phyloP scores from a whole-genome alignment of 2,113 vertebrate genomes.

The Carassius gibelio region DNA sequence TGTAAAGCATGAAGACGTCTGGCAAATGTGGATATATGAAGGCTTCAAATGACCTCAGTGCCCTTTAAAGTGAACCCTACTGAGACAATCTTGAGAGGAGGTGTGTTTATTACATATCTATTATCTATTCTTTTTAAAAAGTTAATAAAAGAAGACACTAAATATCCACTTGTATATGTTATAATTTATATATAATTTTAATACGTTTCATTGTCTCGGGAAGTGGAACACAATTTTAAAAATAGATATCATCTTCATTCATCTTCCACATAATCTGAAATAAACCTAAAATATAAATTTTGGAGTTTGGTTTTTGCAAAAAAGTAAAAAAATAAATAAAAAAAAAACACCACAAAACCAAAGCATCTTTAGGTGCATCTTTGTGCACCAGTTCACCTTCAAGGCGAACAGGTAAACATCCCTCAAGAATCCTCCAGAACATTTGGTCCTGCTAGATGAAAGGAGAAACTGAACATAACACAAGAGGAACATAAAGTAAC shows the following conservation, averaged over 20 bases:
- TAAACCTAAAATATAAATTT: too few relatives aligned
- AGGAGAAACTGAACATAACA: background rate
- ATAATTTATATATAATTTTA: too few relatives aligned
- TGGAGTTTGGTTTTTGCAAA: background rate
- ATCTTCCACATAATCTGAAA: too few relatives aligned
- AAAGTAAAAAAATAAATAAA: too few relatives aligned
- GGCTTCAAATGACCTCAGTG: conserved; percentile 1
- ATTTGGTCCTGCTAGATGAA: conserved; percentile 17
- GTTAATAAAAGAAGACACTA: too few relatives aligned
- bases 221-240: background rate
- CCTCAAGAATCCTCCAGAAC: background rate
- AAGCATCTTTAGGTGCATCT: background rate
- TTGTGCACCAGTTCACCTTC: background rate
- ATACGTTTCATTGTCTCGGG: too few relatives aligned
- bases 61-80: background rate
- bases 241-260: background rate
- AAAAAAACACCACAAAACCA: background rate
- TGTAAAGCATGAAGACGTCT: background rate
- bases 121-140: background rate
- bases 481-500: conserved; percentile 37
- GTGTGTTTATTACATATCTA: background rate
- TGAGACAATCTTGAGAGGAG: background rate
- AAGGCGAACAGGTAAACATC: background rate
- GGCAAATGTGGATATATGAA: background rate
- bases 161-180: too few relatives aligned